These are phyloP conservation scores for Crotophaga sulcirostris DNA, from an alignment of 2,113 vertebrate species.

Conservation along the genomic window DNA sequence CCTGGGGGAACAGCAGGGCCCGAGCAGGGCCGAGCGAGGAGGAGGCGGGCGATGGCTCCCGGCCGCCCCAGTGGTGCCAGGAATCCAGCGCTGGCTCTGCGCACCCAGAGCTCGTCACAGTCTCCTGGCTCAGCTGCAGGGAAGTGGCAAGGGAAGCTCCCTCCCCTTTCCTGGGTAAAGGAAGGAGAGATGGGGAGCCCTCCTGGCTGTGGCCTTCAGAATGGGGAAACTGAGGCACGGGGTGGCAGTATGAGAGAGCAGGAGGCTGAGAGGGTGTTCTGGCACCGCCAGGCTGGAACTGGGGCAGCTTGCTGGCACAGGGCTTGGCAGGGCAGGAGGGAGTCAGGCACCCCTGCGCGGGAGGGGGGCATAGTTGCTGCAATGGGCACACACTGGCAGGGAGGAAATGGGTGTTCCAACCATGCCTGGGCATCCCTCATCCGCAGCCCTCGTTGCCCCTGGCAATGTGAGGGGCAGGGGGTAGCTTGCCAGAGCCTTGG, in stretches of 20 bases:
- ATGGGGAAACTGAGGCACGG: not conserved
- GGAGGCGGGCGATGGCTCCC: conserved; percentile 43
- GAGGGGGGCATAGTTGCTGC: not conserved
- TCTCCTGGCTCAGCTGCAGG: conserved; percentile 34
- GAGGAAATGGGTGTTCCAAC: not conserved
- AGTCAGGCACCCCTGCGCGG: not conserved
- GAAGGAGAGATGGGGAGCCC: not conserved
- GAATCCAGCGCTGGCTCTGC: conserved; percentile 42
- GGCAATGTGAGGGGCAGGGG: not conserved
- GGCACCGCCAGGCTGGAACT: not conserved
- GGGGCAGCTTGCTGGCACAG: rapidly evolving
- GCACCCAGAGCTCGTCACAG: conserved; percentile 57
- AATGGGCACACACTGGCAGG: rapidly evolving
- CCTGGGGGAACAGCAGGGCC: not conserved
- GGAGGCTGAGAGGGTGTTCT: not conserved
- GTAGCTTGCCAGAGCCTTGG: not conserved
- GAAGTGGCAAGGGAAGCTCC: conserved; percentile 8
- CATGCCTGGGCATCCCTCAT: rapidly evolving
- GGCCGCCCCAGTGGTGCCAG: conserved; percentile 13
- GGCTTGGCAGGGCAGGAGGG: not conserved
- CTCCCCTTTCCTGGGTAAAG: conserved; percentile 18
- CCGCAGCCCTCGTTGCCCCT: not conserved
- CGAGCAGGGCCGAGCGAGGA: not conserved
- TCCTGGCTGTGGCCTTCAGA: rapidly evolving
- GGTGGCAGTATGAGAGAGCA: not conserved